Conservation (phyloP, 2,113 vertebrate species). For the Otis tarda region DNA sequence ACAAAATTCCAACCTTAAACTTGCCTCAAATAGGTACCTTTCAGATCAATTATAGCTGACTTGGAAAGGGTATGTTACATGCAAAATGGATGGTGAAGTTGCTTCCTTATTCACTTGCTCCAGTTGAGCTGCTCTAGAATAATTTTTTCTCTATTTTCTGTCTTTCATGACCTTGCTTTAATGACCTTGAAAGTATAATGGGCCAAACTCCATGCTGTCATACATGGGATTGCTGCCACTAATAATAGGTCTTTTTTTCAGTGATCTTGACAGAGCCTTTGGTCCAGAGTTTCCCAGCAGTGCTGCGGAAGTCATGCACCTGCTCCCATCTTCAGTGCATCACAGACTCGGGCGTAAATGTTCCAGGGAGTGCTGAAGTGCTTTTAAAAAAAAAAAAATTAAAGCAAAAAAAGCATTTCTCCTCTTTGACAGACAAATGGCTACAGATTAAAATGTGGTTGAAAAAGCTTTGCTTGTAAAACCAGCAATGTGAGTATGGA, state of each 20-base stretch:
- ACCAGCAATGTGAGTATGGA: neutral
- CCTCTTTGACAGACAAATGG: neutral
- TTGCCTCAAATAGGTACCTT: neutral
- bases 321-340: neutral
- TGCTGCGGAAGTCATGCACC: neutral
- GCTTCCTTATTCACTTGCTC: neutral
- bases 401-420: neutral
- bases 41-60: neutral
- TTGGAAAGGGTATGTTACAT: neutral
- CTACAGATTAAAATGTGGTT: neutral
- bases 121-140: neutral
- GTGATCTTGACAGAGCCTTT: neutral
- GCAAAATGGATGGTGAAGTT: neutral
- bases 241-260: neutral
- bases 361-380: neutral
- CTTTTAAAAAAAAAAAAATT: neutral
- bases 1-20: neutral
- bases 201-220: neutral
- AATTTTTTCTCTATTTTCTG: neutral
- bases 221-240: neutral
- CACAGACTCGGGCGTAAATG: neutral
- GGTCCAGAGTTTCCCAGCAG: neutral
- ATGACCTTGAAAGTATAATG: neutral
- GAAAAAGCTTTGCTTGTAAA: neutral
- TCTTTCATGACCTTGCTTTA: neutral